Evolutionary conservation across 2,888 invertebrate genomes (phyloP).

Genomic region (Drosophila prolongata): DNA sequence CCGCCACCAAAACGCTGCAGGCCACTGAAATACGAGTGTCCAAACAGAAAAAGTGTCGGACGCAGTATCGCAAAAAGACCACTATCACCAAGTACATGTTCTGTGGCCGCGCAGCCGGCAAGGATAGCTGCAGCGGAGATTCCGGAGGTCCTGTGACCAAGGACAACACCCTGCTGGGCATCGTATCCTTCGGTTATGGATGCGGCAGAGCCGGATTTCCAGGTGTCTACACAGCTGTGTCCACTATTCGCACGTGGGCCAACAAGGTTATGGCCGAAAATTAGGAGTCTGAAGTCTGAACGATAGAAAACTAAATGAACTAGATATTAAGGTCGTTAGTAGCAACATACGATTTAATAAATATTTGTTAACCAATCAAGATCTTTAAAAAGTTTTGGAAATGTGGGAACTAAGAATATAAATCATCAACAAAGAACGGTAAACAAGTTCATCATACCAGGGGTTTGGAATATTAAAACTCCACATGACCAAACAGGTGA

Average conservation of each 20-base stretch:
- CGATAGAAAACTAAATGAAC: not conserved
- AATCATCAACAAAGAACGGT: not conserved
- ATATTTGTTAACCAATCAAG: constrained; percentile 8
- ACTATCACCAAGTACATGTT: constrained; percentile 64
- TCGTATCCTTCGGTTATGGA: constrained; percentile 86
- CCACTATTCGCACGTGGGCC: constrained; percentile 25
- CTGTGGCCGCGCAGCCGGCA: constrained; percentile 53
- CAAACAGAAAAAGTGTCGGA: not conserved
- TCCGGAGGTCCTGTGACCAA: constrained; percentile 71
- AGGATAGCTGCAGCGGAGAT: constrained; percentile 79
- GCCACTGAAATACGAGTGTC: constrained; percentile 32
- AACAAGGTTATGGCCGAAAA: constrained; percentile 27
- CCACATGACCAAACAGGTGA: not conserved
- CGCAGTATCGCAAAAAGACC: constrained; percentile 21
- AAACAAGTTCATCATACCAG: constrained; percentile 5
- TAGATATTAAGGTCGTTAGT: constrained; percentile 22
- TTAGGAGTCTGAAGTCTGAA: constrained; percentile 12
- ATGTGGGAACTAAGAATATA: constrained; percentile 15
- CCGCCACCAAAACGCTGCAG: constrained; percentile 40
- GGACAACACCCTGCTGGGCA: constrained; percentile 85
- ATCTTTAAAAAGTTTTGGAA: not conserved
- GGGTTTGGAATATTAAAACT: not conserved
- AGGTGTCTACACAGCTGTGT: constrained; percentile 88
- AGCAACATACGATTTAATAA: constrained; percentile 14
- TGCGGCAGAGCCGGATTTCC: constrained; percentile 86